phyloP scores from a whole-genome alignment of 1,140 invertebrate genomes.

The Diuraphis noxia region DNA sequence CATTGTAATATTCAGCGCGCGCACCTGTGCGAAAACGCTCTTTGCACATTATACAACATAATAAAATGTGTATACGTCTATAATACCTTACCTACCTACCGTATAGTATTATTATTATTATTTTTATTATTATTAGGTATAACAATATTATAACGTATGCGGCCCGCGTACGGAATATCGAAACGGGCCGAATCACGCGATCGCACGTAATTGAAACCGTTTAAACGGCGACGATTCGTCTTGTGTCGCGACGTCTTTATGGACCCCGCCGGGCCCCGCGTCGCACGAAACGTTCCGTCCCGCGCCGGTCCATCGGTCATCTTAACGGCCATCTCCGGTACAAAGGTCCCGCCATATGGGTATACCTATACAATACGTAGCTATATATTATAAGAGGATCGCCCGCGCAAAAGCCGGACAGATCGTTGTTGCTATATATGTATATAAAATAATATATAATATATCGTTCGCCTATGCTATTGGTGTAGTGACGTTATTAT shows the following conservation, averaged over 20 bases:
- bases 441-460: too few relatives aligned
- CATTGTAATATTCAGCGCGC: conserved; percentile 23
- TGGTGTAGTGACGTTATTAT: background rate
- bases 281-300: background rate
- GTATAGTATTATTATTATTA: background rate
- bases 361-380: too few relatives aligned
- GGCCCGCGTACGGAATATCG: background rate
- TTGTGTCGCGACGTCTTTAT: conserved; percentile 50
- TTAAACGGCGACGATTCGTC: conserved; percentile 52
- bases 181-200: conserved; percentile 43
- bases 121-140: background rate
- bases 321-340: background rate
- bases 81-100: background rate
- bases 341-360: background rate
- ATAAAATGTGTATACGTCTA: conserved; percentile 1
- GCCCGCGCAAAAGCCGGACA: background rate
- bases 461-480: background rate
- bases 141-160: conserved; percentile 45
- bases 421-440: too few relatives aligned
- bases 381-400: background rate
- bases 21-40: conserved; percentile 25
- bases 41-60: background rate
- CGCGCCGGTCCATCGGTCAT: conserved; percentile 9
- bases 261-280: background rate
- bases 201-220: conserved; percentile 46